phyloP scores from a whole-genome alignment of 2,113 vertebrate species.

The Lanius collurio region DNA sequence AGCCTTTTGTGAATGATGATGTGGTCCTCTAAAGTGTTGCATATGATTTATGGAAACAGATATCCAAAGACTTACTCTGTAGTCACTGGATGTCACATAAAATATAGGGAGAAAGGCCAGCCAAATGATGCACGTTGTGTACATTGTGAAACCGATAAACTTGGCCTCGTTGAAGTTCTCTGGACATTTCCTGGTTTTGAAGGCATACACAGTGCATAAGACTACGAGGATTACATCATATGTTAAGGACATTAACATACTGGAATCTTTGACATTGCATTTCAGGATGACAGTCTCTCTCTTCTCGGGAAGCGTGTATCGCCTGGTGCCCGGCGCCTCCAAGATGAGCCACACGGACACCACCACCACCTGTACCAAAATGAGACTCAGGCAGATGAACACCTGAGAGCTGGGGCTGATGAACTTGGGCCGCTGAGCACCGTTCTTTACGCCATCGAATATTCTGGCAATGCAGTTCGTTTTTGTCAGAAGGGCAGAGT shows the following conservation, averaged over 20 bases:
- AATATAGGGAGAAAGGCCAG: slow-evolving; percentile 99
- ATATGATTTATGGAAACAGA: neutral
- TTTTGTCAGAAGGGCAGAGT: slow-evolving; percentile 96
- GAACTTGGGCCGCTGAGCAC: slow-evolving; percentile 91
- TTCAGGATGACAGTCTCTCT: slow-evolving; percentile 97
- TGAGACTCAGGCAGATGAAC: slow-evolving; percentile 94
- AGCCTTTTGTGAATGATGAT: neutral
- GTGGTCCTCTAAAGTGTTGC: neutral
- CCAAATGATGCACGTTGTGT: slow-evolving; percentile 99
- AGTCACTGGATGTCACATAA: slow-evolving; percentile 99
- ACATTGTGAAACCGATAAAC: slow-evolving; percentile 99
- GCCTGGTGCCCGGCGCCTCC: slow-evolving; percentile 90
- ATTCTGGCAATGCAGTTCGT: slow-evolving; percentile 98
- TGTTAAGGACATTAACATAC: slow-evolving; percentile 93
- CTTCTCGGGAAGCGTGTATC: slow-evolving; percentile 90
- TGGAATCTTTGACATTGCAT: slow-evolving; percentile 96
- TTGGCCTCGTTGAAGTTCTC: slow-evolving; percentile 99
- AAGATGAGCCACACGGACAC: slow-evolving; percentile 94
- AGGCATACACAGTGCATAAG: slow-evolving; percentile 97
- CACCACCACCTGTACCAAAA: slow-evolving; percentile 92
- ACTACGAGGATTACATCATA: slow-evolving; percentile 97
- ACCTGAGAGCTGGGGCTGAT: slow-evolving; percentile 98
- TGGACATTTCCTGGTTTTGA: slow-evolving; percentile 98
- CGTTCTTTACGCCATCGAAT: slow-evolving; percentile 93
- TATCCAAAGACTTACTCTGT: slow-evolving; percentile 87